A percentile compares a stretch with the other conserved stretches of the same genome.
Conservation (phyloP, 2,888 invertebrate genomes). For the Leistus spinibarbis region DNA sequence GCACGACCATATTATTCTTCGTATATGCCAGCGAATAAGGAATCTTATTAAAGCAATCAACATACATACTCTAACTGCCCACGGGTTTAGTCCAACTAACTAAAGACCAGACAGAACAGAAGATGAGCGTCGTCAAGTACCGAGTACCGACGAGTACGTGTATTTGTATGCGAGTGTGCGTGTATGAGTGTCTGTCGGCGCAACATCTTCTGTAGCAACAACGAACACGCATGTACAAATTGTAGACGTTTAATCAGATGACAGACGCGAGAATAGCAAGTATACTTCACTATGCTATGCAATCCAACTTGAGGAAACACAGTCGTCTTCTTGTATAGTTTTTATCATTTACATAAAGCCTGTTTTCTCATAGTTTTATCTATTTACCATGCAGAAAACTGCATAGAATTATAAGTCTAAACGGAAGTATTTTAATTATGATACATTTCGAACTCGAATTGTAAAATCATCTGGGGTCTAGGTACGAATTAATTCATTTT, state of each 20-base stretch:
- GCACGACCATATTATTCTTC: neutral
- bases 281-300: neutral
- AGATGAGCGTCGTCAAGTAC: neutral
- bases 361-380: neutral
- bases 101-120: neutral
- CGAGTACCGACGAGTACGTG: neutral
- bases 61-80: slow-evolving; percentile 7
- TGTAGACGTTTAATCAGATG: slow-evolving; percentile 30
- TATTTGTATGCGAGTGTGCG: neutral
- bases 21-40: neutral
- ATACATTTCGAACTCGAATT: too few species aligned
- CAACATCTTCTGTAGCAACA: neutral
- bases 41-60: slow-evolving; percentile 30
- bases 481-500: too few species aligned
- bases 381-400: neutral
- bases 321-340: neutral
- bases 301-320: neutral
- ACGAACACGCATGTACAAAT: slow-evolving; percentile 8
- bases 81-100: neutral
- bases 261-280: slow-evolving; percentile 21
- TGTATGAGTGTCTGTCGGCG: neutral
- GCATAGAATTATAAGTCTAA: too few species aligned
- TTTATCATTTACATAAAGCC: neutral
- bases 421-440: too few species aligned
- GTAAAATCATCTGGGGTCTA: too few species aligned